Evolutionary conservation across 2,888 invertebrate species (phyloP), one percentile per base, ranked within the genome.

Genomic region (Mesoligia furuncula): DNA sequence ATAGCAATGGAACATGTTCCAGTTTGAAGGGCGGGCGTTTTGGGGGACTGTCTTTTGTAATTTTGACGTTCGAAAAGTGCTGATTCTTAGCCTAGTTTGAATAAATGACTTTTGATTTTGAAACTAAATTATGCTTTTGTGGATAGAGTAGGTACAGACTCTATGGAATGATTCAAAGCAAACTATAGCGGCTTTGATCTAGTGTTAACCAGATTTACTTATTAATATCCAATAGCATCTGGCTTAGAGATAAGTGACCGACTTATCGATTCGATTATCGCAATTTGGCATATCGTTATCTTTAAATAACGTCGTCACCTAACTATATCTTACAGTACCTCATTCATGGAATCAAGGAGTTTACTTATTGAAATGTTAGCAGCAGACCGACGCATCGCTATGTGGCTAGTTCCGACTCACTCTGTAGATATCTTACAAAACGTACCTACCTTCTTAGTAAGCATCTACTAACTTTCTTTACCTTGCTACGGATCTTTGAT

Each of bases 201-300:
- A n/a, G 27, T 45, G 48, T 17, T 3, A 65, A 73, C 42, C 39
- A 80, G 11, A 57, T 51, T 31, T 36, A 36, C 4, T 36, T 4
- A 36, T 4, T 36, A 36, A 62, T 31, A 5, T 42, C 9, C 17
- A 59, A 24, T 6, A 1, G 13, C 39, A 51, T 59, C 65, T 42
- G n/a, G 20, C 57, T 64, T 48, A 15, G 6, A 48, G 73, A 54
- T 80, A 80, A 42, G 24, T 57, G 24, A 57, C 57, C 2, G 57
- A 64, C 1, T 51, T 73, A 81, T 81, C 81, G 13, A 45, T 51
- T 57, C 54, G 24, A 48, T 45, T 36, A 20, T 11, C 36, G 39
- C 20, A 65, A 73, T 80, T 80, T 73, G 0, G 20, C n/a, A 15
- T 51, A 62, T 78, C 27, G 54, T 27, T 66, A 57, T 48, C 20